Conservation (phyloP, 2,888 invertebrate genomes). For the Morinoia aosen region DNA sequence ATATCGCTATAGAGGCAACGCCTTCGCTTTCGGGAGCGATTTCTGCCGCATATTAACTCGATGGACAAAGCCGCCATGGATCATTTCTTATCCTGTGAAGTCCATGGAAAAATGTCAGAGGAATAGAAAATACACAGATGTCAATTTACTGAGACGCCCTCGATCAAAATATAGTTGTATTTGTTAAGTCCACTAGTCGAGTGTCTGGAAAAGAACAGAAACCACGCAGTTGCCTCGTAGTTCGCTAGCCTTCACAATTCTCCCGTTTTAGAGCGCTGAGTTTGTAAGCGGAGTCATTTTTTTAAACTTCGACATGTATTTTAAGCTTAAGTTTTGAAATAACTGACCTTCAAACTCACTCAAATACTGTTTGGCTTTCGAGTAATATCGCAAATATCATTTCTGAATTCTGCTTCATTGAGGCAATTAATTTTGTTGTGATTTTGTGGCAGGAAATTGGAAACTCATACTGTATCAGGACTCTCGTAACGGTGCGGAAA, state of each 20-base stretch:
- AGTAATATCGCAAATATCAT: too few species aligned
- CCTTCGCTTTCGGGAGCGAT: slow-evolving; percentile 15
- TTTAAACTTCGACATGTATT: not conserved
- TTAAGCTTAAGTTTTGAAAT: too few species aligned
- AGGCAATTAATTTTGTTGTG: too few species aligned
- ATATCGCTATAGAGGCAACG: slow-evolving; percentile 12
- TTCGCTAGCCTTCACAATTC: not conserved
- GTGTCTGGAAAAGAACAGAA: not conserved
- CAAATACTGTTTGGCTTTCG: too few species aligned
- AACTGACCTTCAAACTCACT: too few species aligned
- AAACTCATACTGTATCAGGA: too few species aligned
- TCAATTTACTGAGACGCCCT: not conserved
- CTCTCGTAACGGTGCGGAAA: too few species aligned
- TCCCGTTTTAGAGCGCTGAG: not conserved
- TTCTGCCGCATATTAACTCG: not conserved
- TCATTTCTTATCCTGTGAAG: not conserved
- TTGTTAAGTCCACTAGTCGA: not conserved
- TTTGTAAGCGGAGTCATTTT: not conserved
- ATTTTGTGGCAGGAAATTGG: too few species aligned
- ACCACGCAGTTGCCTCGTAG: not conserved
- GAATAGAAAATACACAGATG: not conserved
- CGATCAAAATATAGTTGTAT: not conserved
- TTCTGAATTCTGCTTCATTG: too few species aligned
- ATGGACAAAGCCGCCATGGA: not conserved
- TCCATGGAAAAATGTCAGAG: not conserved